phyloP scores from a whole-genome alignment of 1,140 invertebrate species.

The Gryllus bimaculatus region DNA sequence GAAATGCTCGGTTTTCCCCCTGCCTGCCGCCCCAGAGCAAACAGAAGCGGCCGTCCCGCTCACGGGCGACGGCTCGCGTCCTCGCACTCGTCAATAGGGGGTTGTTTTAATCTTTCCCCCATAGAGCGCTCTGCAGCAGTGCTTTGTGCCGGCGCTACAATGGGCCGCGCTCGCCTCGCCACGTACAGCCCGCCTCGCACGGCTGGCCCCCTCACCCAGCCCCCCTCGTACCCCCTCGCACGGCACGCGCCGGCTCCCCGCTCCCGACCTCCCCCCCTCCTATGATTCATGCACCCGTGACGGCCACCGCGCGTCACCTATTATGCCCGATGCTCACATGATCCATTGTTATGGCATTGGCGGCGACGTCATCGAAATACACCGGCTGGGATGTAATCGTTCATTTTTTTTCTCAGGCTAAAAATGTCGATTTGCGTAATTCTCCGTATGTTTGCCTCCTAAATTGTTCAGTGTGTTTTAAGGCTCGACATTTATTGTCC shows the following conservation, averaged over 20 bases:
- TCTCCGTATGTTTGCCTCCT: too few species aligned
- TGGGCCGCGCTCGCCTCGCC: neutral
- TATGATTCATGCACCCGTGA: neutral
- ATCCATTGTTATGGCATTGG: neutral
- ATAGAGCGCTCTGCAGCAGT: neutral
- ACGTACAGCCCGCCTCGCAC: neutral
- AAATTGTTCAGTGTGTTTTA: too few species aligned
- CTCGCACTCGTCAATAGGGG: neutral
- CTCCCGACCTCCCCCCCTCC: too few species aligned
- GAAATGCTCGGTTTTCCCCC: too few species aligned
- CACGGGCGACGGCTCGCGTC: too few species aligned
- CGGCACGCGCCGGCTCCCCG: too few species aligned
- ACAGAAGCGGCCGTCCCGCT: too few species aligned
- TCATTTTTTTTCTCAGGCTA: neutral
- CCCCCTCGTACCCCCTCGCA: too few species aligned
- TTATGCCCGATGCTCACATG: neutral
- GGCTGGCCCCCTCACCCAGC: neutral
- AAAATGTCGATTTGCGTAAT: too few species aligned
- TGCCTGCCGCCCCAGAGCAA: too few species aligned
- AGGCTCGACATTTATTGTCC: too few species aligned
- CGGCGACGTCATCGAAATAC: neutral
- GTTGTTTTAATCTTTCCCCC: neutral
- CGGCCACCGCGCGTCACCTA: neutral
- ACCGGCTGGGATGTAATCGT: neutral
- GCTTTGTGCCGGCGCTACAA: neutral